phyloP scores from a whole-genome alignment of 92 coral and sea anemone species.

The Zoanthus sansibaricus region DNA sequence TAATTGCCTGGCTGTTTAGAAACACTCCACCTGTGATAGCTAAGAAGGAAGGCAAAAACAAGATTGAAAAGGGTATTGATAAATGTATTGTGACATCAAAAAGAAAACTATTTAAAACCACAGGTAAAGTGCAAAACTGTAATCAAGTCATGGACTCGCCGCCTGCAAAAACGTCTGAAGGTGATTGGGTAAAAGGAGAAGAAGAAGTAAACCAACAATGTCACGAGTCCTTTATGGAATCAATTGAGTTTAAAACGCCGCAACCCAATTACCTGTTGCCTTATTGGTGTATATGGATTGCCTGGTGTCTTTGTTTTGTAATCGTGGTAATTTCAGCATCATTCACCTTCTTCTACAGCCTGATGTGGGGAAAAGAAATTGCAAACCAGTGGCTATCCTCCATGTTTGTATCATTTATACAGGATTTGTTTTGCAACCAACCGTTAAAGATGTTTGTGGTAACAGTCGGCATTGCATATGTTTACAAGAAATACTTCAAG shows the following conservation, averaged over 20 bases:
- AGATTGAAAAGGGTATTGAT: neutral
- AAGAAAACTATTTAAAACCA: neutral
- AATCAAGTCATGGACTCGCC: neutral
- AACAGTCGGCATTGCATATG: slow-evolving; percentile 21
- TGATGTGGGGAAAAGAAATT: slow-evolving; percentile 56
- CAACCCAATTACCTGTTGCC: slow-evolving; percentile 4
- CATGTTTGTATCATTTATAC: slow-evolving; percentile 48
- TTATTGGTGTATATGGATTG: slow-evolving; percentile 44
- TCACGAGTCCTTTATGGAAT: neutral
- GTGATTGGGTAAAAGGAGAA: neutral
- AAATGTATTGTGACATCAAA: neutral
- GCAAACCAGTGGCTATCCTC: slow-evolving; percentile 55
- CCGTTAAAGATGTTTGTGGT: slow-evolving; percentile 46
- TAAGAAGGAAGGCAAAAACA: neutral
- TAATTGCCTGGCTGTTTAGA: slow-evolving; percentile 54
- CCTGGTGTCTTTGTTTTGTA: slow-evolving; percentile 40
- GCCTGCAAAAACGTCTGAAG: neutral
- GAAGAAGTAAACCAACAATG: neutral
- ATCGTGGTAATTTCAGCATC: slow-evolving; percentile 35
- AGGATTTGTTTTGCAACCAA: slow-evolving; percentile 51
- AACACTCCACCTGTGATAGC: slow-evolving; percentile 19
- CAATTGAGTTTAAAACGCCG: neutral
- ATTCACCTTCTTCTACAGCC: slow-evolving; percentile 52
- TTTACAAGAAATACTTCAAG: neutral
- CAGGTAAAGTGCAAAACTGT: neutral